Base-by-base conservation (phyloP, 2,113 vertebrate species). In the Mionectes macconnelli region DNA sequence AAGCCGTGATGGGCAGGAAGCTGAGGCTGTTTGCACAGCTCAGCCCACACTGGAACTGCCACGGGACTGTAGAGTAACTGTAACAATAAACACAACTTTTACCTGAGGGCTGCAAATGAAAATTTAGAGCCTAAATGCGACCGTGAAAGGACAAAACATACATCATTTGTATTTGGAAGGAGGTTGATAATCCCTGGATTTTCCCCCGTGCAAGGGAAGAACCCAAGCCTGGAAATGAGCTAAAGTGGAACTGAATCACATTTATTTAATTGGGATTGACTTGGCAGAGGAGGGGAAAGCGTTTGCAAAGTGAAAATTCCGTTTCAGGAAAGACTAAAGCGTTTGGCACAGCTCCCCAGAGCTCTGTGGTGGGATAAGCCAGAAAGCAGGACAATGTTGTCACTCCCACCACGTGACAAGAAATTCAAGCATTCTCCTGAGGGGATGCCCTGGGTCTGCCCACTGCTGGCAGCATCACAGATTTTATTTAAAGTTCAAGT, bases 21-120 rank as follows among this genome's bases (percentile, higher is more conserved):
- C 97, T 87, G 9, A 84, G 16, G 40, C 90, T 96, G 62, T 98
- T 97, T 33, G 85, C 69, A 94, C 98, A 99, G 39, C 84, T 77
- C 20, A 98, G 95, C 60, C 97, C 98, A 31, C 99, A 99, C 63
- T 98, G 98, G 70, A 98, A 95, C 76, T 97, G 96, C 99, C 99
- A 99, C 9, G 92, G 94, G 42, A 98, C 94, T 1, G 96, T 82
- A 44, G 97, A 98, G 80, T 98, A 98, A 93, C 99, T 99, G 94
- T 62, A 95, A 80, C 30, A 76, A 85, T 72, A 68, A n/a, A 7
- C 16, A 14, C 7, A 74, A 70, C 12, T 37, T 6, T 91, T 72
- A 78, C 31, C 37, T 52, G 60, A 90, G 76, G 49, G 53, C 31
- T 73, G 37, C 27, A 72, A 55, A 52, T 12, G 16, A 33, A 35